Conservation (phyloP, 2,113 vertebrate species). For the Otus sunia region DNA sequence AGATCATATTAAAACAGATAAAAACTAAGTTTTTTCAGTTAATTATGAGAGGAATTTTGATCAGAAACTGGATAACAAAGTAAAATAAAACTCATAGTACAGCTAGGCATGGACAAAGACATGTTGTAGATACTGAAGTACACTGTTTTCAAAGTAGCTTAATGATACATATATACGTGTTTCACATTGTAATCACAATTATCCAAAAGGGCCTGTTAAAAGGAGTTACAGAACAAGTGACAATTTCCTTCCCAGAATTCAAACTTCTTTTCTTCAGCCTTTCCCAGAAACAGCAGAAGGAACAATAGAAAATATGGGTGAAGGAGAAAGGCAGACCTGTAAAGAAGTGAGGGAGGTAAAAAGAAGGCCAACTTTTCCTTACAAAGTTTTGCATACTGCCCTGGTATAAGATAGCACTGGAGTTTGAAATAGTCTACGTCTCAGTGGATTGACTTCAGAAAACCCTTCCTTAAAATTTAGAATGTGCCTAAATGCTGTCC, state of each 20-base stretch:
- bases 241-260: conserved; percentile 37
- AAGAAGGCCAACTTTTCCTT: background rate
- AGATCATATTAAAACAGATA: background rate
- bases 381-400: background rate
- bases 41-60: background rate
- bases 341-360: background rate
- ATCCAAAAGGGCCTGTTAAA: background rate
- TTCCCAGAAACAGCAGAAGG: background rate
- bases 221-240: background rate
- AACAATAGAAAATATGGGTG: background rate
- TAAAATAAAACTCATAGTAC: background rate
- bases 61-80: background rate
- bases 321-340: background rate
- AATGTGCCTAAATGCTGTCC: background rate
- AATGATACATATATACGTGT: background rate
- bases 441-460: background rate
- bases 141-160: background rate
- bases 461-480: background rate
- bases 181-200: background rate
- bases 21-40: background rate
- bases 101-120: background rate
- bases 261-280: background rate
- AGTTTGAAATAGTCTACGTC: background rate
- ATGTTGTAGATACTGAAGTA: background rate
- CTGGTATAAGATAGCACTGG: background rate